A percentile compares a stretch with the other conserved stretches of the same genome.
phyloP scores from a whole-genome alignment of 2,888 invertebrate species.

The Pandemis heparana region DNA sequence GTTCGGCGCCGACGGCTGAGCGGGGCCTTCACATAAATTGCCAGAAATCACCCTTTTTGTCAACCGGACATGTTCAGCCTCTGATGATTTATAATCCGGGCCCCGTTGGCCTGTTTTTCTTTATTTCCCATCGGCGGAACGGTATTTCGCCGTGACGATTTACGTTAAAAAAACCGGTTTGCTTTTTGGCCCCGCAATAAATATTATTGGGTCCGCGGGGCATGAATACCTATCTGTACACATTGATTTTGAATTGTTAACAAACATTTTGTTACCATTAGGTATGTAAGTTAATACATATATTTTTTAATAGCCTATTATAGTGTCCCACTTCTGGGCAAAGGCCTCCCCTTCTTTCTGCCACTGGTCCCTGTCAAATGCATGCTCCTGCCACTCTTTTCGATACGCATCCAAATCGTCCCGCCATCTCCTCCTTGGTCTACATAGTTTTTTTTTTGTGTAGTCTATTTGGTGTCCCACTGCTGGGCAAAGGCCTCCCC shows the following conservation, averaged over 20 bases:
- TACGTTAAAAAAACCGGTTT: slow-evolving; percentile 33
- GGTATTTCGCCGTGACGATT: slow-evolving; percentile 41
- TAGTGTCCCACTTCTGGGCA: too few species aligned
- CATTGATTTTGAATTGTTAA: slow-evolving; percentile 10
- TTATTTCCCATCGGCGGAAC: slow-evolving; percentile 34
- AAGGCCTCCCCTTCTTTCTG: too few species aligned
- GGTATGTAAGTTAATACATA: too few species aligned
- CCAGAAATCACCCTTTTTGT: slow-evolving; percentile 43
- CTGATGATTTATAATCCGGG: slow-evolving; percentile 37
- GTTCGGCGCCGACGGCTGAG: neutral
- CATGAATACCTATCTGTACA: neutral
- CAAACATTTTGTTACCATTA: neutral
- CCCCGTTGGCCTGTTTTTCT: slow-evolving; percentile 39
- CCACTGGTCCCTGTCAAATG: too few species aligned
- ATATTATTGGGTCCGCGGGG: neutral
- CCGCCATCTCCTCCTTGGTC: too few species aligned
- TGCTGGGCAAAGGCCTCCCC: too few species aligned
- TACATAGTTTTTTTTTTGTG: too few species aligned
- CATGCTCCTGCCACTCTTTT: too few species aligned
- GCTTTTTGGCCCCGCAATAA: slow-evolving; percentile 20
- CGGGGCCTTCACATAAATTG: slow-evolving; percentile 27
- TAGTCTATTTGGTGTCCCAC: too few species aligned
- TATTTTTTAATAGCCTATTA: too few species aligned
- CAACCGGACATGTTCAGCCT: slow-evolving; percentile 41
- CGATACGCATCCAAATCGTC: too few species aligned